phyloP scores from a whole-genome alignment of 2,113 vertebrate genomes.

The Hirundichthys speculiger region DNA sequence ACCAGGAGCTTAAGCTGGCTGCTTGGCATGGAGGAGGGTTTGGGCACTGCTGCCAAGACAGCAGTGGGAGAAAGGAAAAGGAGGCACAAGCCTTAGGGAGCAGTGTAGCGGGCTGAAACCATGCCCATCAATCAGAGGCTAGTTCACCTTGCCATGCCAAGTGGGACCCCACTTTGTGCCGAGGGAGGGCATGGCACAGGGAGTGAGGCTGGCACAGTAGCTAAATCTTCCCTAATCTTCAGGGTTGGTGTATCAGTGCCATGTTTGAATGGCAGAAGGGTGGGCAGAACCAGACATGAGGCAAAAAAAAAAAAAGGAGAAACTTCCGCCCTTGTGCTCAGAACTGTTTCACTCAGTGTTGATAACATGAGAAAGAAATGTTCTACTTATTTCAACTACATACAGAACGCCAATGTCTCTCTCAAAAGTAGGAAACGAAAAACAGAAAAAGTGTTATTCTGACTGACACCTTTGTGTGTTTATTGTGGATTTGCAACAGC shows the following conservation, averaged over 20 bases:
- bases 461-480: no score
- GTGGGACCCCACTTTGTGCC: constrained; percentile 72
- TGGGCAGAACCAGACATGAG: constrained; percentile 44
- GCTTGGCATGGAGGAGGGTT: constrained; percentile 71
- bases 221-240: constrained; percentile 75
- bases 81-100: constrained; percentile 72
- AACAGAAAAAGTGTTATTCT: no score
- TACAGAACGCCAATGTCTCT: neutral
- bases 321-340: constrained; percentile 55
- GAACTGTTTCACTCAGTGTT: constrained; percentile 38
- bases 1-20: constrained; percentile 79
- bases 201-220: constrained; percentile 64
- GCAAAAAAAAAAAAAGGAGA: constrained; percentile 14
- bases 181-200: constrained; percentile 68
- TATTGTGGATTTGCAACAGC: no score
- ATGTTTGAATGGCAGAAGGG: constrained; percentile 53
- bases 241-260: constrained; percentile 70
- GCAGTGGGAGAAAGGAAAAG: constrained; percentile 73
- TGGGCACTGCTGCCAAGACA: constrained; percentile 77
- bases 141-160: constrained; percentile 81
- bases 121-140: constrained; percentile 84
- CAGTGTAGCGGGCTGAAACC: constrained; percentile 74
- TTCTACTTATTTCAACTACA: constrained; percentile 9
- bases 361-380: constrained; percentile 41
- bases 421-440: no score